phyloP scores from a whole-genome alignment of 1,140 invertebrate genomes.

The Leptonema lineaticorne region DNA sequence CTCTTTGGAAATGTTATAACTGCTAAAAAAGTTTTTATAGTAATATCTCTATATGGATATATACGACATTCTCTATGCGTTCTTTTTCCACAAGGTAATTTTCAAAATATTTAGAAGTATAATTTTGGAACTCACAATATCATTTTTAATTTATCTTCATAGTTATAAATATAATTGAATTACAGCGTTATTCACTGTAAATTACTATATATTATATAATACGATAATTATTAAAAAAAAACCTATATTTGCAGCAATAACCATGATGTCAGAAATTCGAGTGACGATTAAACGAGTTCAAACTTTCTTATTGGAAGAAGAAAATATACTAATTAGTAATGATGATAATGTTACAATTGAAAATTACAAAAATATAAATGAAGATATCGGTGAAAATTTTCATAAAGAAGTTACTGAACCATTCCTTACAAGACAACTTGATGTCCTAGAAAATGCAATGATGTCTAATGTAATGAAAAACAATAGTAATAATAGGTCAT shows the following conservation, averaged over 20 bases:
- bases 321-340: background rate
- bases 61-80: slow-evolving; percentile 23
- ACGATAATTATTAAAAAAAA: background rate
- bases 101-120: no score
- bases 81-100: slow-evolving; percentile 35
- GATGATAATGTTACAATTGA: background rate
- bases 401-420: no score
- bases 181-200: no score
- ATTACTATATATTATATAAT: no score
- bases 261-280: slow-evolving; percentile 16
- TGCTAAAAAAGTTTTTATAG: slow-evolving; percentile 33
- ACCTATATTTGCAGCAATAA: slow-evolving; percentile 24
- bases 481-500: no score
- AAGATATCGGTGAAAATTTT: background rate
- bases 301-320: slow-evolving; percentile 31
- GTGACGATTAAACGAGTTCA: slow-evolving; percentile 34
- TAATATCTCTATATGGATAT: slow-evolving; percentile 24
- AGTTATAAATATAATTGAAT: no score
- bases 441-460: no score
- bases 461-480: no score
- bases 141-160: no score
- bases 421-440: no score
- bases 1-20: slow-evolving; percentile 30
- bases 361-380: background rate
- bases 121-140: no score